These are phyloP conservation scores for Euleptes europaea DNA, from an alignment of 2,113 vertebrate genomes.

Conservation along the genomic window DNA sequence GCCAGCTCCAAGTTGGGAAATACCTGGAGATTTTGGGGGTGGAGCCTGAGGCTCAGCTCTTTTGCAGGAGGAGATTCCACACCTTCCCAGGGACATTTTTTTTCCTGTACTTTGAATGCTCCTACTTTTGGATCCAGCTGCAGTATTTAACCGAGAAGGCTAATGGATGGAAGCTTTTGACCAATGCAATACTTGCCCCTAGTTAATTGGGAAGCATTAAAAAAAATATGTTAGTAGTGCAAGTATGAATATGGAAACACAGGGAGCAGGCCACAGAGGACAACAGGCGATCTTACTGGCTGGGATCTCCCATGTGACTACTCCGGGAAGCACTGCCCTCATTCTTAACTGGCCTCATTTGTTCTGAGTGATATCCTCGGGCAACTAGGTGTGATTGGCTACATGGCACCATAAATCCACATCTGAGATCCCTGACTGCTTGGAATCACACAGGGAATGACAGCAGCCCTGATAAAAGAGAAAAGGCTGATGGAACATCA, in stretches of 20 bases:
- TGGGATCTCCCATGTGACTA: background rate
- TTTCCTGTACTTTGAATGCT: background rate
- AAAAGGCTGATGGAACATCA: background rate
- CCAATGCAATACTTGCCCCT: background rate
- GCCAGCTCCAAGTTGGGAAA: background rate
- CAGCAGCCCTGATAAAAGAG: background rate
- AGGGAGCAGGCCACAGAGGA: background rate
- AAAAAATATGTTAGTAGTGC: background rate
- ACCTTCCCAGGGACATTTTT: background rate
- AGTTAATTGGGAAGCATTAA: background rate
- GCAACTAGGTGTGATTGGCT: no score
- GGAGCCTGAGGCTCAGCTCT: no score
- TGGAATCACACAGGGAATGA: background rate
- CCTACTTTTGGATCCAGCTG: background rate
- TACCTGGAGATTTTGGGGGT: no score
- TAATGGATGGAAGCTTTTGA: background rate
- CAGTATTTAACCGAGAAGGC: background rate
- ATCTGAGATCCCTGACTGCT: background rate
- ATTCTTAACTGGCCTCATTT: no score
- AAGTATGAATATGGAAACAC: no score
- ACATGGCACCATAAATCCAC: no score
- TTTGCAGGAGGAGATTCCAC: background rate
- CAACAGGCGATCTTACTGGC: background rate
- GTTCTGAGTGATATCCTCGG: background rate
- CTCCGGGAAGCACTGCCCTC: background rate